Percentiles rank a stretch among this genome's conserved stretches.
Evolutionary conservation across 2,888 invertebrate genomes (phyloP).

Genomic region (Trichopoda pennipes): DNA sequence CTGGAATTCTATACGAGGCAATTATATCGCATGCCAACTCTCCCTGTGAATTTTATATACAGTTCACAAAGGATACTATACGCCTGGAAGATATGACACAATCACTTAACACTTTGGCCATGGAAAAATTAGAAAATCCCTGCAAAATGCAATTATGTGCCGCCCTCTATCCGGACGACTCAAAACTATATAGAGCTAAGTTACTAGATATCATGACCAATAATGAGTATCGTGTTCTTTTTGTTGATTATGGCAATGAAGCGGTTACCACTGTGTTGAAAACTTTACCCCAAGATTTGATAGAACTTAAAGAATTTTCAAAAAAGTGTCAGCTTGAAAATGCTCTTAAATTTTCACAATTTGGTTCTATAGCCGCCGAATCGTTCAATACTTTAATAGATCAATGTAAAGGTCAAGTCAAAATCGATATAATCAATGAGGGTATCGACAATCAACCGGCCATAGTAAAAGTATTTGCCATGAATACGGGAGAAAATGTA

Average conservation of each 20-base stretch:
- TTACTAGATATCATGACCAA: conserved; percentile 87
- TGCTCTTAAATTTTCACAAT: conserved; percentile 81
- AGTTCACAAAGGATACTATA: conserved; percentile 83
- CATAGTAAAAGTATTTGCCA: conserved; percentile 73
- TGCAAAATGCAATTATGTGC: conserved; percentile 83
- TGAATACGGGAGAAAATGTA: conserved; percentile 73
- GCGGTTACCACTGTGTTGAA: conserved; percentile 83
- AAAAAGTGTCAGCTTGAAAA: conserved; percentile 84
- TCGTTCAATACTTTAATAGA: conserved; percentile 75
- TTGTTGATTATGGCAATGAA: conserved; percentile 87
- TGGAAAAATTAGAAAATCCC: conserved; percentile 66
- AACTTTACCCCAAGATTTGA: conserved; percentile 84
- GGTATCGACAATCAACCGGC: conserved; percentile 69
- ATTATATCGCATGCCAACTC: conserved; percentile 88
- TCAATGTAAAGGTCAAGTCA: conserved; percentile 75
- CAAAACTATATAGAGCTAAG: conserved; percentile 93
- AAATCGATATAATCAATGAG: conserved; percentile 73
- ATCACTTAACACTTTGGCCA: conserved; percentile 66
- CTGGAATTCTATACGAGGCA: conserved; percentile 78
- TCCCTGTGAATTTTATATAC: conserved; percentile 89
- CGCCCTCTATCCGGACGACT: conserved; percentile 90
- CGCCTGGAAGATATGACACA: conserved; percentile 83
- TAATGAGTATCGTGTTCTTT: conserved; percentile 87
- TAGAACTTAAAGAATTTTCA: conserved; percentile 83
- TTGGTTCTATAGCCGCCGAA: conserved; percentile 71